Percentiles rank a stretch among this genome's conserved stretches.
phyloP scores from a whole-genome alignment of 1,140 invertebrate species.

The Apis cerana region DNA sequence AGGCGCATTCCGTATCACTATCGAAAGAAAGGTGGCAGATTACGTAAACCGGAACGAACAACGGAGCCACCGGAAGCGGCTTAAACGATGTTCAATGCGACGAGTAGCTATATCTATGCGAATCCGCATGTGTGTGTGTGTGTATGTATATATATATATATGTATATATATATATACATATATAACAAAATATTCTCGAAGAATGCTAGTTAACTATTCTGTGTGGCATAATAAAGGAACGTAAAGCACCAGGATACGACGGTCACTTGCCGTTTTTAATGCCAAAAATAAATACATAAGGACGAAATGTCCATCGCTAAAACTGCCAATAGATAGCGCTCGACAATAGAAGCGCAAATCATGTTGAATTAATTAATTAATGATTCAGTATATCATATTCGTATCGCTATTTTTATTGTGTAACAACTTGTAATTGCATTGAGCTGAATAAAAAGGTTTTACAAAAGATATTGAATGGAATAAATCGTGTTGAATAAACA shows the following conservation, averaged over 20 bases:
- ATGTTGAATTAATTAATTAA: conserved; percentile 50
- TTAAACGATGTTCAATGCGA: neutral
- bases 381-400: conserved; percentile 45
- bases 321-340: conserved; percentile 49
- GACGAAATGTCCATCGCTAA: conserved; percentile 7
- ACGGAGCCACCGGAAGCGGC: neutral
- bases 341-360: neutral
- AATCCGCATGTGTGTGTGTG: conserved; percentile 54
- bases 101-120: neutral
- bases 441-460: conserved; percentile 58
- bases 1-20: conserved; percentile 43
- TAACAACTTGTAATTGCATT: conserved; percentile 55
- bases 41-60: conserved; percentile 44
- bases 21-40: conserved; percentile 50
- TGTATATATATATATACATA: conserved; percentile 55
- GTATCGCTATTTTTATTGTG: conserved; percentile 39
- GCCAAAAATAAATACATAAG: conserved; percentile 54
- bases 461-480: conserved; percentile 36
- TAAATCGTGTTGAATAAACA: neutral
- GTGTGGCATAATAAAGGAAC: neutral
- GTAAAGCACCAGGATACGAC: neutral
- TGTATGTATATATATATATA: conserved; percentile 47
- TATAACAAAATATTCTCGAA: conserved; percentile 45
- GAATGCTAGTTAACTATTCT: conserved; percentile 44
- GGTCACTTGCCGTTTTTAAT: conserved; percentile 41